These are phyloP conservation scores for Cisticola juncidis DNA, from an alignment of 2,113 vertebrate species.

Conservation along the genomic window DNA sequence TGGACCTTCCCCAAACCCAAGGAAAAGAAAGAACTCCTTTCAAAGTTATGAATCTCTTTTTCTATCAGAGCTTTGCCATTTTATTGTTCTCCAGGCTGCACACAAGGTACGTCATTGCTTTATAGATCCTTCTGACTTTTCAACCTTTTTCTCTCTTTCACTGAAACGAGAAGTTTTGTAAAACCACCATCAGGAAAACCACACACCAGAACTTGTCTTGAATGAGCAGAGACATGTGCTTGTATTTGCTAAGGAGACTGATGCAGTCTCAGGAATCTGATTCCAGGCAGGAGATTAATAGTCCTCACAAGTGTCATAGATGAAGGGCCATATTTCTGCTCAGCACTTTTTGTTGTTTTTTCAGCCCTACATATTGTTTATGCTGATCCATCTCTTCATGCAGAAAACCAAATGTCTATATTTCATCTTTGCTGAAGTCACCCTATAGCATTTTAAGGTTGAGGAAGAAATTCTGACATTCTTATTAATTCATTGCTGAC, in stretches of 20 bases:
- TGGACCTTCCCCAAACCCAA: background rate
- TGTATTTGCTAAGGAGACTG: background rate
- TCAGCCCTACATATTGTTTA: background rate
- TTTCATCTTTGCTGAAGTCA: background rate
- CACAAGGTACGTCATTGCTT: background rate
- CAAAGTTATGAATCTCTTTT: background rate
- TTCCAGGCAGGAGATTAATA: background rate
- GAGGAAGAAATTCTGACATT: background rate
- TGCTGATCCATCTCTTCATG: background rate
- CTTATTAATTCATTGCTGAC: background rate
- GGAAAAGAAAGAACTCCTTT: background rate
- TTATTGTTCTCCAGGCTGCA: background rate
- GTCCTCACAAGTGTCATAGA: background rate
- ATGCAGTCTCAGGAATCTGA: background rate
- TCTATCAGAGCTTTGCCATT: background rate
- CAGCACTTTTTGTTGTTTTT: background rate
- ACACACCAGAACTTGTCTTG: background rate
- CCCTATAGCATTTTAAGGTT: background rate
- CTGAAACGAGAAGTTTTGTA: background rate
- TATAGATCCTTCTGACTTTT: background rate
- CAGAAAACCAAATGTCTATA: slow-evolving; percentile 4
- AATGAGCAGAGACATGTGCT: background rate
- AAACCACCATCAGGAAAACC: background rate
- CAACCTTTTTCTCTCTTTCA: background rate
- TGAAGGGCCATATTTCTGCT: background rate